Conservation (phyloP, 2,797 vertebrate genomes). For the Tarsius wallacei region DNA sequence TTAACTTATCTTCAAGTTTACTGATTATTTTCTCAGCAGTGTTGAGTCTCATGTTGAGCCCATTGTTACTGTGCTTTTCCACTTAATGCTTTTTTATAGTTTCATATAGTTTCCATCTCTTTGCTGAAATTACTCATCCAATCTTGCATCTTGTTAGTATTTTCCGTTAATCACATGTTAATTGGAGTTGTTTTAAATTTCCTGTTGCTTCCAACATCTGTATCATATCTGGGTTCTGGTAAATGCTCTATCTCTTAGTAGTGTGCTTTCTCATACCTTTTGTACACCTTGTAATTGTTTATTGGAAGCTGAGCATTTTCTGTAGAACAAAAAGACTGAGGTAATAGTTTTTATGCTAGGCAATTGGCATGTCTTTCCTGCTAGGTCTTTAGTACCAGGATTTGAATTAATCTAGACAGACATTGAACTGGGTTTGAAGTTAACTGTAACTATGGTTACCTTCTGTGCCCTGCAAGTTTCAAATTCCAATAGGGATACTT, state of each 20-base stretch:
- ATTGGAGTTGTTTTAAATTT: conserved; percentile 28
- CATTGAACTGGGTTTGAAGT: neutral
- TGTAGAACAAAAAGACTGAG: neutral
- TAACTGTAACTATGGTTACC: neutral
- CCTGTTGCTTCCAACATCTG: neutral
- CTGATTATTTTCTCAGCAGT: neutral
- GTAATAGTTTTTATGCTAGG: neutral
- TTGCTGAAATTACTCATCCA: conserved; percentile 47
- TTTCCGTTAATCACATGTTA: conserved; percentile 33
- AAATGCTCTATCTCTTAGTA: neutral
- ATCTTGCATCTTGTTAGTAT: neutral
- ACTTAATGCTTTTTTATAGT: neutral
- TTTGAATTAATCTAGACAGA: neutral
- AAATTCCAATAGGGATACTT: neutral
- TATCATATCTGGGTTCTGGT: conserved; percentile 7
- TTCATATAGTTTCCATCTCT: conserved; percentile 6
- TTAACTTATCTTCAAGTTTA: neutral
- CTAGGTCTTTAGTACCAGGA: neutral
- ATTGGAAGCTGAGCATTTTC: neutral
- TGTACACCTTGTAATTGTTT: neutral
- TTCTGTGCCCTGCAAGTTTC: neutral
- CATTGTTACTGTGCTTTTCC: neutral
- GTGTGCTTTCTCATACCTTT: neutral
- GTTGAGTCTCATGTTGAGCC: neutral
- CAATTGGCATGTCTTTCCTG: neutral